phyloP scores from a whole-genome alignment of 1,140 invertebrate species.

The Euwallacea fornicatus region DNA sequence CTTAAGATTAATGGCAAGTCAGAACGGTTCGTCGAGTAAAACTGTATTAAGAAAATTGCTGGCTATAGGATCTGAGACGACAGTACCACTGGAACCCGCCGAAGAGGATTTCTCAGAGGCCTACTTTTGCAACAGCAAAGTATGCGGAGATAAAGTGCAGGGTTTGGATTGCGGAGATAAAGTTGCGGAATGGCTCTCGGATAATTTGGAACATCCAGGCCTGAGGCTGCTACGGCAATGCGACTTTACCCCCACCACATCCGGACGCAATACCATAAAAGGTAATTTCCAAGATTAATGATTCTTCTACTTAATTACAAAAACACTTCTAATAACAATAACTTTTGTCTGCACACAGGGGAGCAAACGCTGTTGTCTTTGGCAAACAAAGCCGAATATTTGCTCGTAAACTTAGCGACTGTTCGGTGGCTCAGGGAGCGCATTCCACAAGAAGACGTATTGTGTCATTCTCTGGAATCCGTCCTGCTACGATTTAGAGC shows the following conservation, averaged over 20 bases:
- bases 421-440: conserved; percentile 67
- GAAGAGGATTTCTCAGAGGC: conserved; percentile 45
- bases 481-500: conserved; percentile 68
- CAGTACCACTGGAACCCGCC: conserved; percentile 21
- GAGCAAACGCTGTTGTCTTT: conserved; percentile 65
- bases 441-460: conserved; percentile 59
- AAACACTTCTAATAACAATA: too few relatives aligned
- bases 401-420: conserved; percentile 78
- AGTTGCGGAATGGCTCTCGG: conserved; percentile 75
- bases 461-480: conserved; percentile 57
- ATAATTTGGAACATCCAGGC: conserved; percentile 64
- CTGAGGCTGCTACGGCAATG: conserved; percentile 71
- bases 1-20: conserved; percentile 68
- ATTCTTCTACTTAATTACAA: too few relatives aligned
- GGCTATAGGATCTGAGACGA: conserved; percentile 21
- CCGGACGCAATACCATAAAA: conserved; percentile 28
- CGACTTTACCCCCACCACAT: conserved; percentile 30
- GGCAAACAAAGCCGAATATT: conserved; percentile 86
- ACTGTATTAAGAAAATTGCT: conserved; percentile 8
- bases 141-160: conserved; percentile 81
- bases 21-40: neutral
- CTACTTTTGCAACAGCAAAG: conserved; percentile 70
- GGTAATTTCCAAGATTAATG: conserved; percentile 14
- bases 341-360: conserved; percentile 38
- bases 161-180: conserved; percentile 82